Conservation (phyloP, 1,140 invertebrate species). For the Drosophila repletoides region DNA sequence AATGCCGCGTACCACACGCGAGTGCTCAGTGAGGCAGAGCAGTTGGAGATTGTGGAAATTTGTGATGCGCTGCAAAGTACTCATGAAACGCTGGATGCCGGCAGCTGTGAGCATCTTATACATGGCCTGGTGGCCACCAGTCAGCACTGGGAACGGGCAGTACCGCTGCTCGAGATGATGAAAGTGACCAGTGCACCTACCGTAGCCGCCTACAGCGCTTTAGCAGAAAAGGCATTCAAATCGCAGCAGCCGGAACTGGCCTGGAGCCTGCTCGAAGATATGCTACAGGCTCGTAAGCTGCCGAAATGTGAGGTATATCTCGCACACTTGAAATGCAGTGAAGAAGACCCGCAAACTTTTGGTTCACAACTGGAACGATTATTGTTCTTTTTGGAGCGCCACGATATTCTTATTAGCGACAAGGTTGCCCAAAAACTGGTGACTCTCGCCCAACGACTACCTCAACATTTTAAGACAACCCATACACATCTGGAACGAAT, state of each 20-base stretch:
- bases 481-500: constrained; percentile 22
- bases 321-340: constrained; percentile 36
- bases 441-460: constrained; percentile 5
- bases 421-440: constrained; percentile 43
- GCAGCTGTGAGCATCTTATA: constrained; percentile 85
- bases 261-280: constrained; percentile 70
- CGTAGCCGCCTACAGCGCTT: constrained; percentile 50
- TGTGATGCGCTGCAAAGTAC: constrained; percentile 84
- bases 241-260: constrained; percentile 34
- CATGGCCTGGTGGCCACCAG: constrained; percentile 85
- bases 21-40: constrained; percentile 83
- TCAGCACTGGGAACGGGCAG: constrained; percentile 84
- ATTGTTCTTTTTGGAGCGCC: constrained; percentile 53
- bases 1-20: constrained; percentile 72
- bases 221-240: constrained; percentile 61
- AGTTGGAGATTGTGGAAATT: constrained; percentile 84
- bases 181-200: constrained; percentile 81
- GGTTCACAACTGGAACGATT: constrained; percentile 38
- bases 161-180: constrained; percentile 85
- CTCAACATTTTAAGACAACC: constrained; percentile 1
- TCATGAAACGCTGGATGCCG: constrained; percentile 84
- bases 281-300: constrained; percentile 46
- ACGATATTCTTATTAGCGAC: constrained; percentile 60
- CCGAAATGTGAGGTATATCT: constrained; percentile 72
- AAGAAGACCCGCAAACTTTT: background rate